These are phyloP conservation scores for Spongilla lacustris DNA, from an alignment of 37 sponge, comb jelly and placozoan genomes.

Conservation along the genomic window DNA sequence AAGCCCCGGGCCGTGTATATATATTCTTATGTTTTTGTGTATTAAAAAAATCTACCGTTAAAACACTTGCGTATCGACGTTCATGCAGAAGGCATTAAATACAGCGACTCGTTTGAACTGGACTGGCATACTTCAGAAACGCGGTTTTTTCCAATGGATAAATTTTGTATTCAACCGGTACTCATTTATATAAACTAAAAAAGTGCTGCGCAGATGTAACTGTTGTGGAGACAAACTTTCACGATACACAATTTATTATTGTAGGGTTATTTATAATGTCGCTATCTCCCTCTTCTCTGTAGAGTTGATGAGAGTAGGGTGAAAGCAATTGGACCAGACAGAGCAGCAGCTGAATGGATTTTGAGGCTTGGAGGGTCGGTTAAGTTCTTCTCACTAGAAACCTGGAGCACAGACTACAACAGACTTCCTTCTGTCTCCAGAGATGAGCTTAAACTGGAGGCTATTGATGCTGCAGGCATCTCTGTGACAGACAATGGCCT, in stretches of 20 bases:
- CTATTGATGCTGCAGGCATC: constrained; percentile 49
- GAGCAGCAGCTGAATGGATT: constrained; percentile 83
- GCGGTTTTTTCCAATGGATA: constrained; percentile 35
- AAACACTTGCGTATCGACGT: too few relatives aligned
- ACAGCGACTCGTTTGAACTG: not conserved
- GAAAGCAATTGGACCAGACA: constrained; percentile 65
- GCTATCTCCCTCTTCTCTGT: too few relatives aligned
- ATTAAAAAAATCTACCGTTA: too few relatives aligned
- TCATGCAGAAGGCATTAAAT: not conserved
- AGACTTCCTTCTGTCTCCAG: constrained; percentile 26
- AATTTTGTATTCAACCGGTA: constrained; percentile 70
- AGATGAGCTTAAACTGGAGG: constrained; percentile 22
- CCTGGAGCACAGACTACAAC: constrained; percentile 76
- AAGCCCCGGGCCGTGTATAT: not conserved
- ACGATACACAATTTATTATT: too few relatives aligned
- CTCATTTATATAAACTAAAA: too few relatives aligned
- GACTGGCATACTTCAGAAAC: not conserved
- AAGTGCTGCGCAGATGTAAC: not conserved
- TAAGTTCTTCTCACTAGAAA: constrained; percentile 36
- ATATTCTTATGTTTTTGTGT: not conserved
- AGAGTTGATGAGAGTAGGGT: constrained; percentile 73
- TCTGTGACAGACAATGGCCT: constrained; percentile 64
- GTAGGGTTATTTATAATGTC: too few relatives aligned
- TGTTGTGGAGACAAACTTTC: too few relatives aligned
- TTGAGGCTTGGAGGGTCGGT: constrained; percentile 73